Evolutionary conservation across 2,797 vertebrate species (phyloP).

Genomic region (Numenius phaeopus): DNA sequence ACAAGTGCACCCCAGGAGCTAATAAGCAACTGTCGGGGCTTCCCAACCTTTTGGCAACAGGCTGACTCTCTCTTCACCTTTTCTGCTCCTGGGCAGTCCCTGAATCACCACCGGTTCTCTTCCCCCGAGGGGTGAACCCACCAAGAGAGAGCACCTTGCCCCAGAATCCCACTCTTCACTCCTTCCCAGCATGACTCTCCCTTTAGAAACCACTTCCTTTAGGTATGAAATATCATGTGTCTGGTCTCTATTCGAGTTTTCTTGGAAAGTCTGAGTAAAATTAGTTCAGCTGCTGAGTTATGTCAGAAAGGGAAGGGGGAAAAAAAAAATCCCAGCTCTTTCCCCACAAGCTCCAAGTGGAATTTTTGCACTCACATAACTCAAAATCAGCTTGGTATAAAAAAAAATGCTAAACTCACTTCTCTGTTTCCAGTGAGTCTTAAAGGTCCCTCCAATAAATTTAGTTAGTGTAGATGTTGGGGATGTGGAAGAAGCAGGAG

Average conservation of each 20-base stretch:
- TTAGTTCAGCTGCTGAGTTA: conserved; percentile 18
- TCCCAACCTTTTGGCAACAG: background rate
- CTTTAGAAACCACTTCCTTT: background rate
- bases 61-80: background rate
- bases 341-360: background rate
- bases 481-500: background rate
- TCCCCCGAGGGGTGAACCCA: background rate
- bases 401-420: background rate
- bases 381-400: background rate
- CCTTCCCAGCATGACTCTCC: background rate
- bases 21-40: background rate
- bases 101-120: rapidly evolving
- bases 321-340: background rate
- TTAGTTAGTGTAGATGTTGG: background rate
- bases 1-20: rapidly evolving
- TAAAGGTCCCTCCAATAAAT: conserved; percentile 7
- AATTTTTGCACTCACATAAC: background rate
- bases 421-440: background rate
- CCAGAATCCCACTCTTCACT: rapidly evolving
- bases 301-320: background rate
- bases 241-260: background rate
- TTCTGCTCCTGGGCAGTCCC: background rate
- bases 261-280: conserved; percentile 55
- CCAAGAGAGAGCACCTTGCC: background rate
- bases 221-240: background rate